phyloP scores from a whole-genome alignment of 2,888 invertebrate genomes.

The Drosophila colorata region DNA sequence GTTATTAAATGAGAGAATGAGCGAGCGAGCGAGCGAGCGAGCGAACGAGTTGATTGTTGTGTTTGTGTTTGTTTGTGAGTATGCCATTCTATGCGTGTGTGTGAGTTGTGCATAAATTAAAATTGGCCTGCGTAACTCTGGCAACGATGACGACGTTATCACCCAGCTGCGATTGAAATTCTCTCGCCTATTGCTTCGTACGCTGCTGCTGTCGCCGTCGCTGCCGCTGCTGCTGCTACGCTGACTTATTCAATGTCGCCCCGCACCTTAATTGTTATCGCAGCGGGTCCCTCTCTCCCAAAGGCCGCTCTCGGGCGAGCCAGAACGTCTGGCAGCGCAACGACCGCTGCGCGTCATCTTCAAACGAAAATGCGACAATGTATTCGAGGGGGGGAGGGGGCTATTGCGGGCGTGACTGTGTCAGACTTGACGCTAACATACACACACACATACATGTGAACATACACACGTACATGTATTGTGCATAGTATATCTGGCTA shows the following conservation, averaged over 20 bases:
- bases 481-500: slow-evolving; percentile 23
- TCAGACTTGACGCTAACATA: slow-evolving; percentile 34
- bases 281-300: slow-evolving; percentile 1
- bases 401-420: slow-evolving; percentile 36
- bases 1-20: slow-evolving; percentile 30
- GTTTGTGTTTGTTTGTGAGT: slow-evolving; percentile 24
- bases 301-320: slow-evolving; percentile 54
- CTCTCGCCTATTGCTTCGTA: slow-evolving; percentile 32
- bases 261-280: slow-evolving; percentile 60
- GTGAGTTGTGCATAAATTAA: slow-evolving; percentile 73
- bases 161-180: slow-evolving; percentile 56
- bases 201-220: slow-evolving; percentile 22
- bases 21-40: slow-evolving; percentile 14
- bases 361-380: slow-evolving; percentile 62
- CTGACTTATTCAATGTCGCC: slow-evolving; percentile 64
- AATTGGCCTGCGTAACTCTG: slow-evolving; percentile 65
- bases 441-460: slow-evolving; percentile 15
- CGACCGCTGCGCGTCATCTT: slow-evolving; percentile 72
- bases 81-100: slow-evolving; percentile 30
- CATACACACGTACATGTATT: neutral
- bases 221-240: slow-evolving; percentile 42
- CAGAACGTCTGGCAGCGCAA: slow-evolving; percentile 74
- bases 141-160: slow-evolving; percentile 67
- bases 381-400: neutral
- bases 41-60: slow-evolving; percentile 61